These are phyloP conservation scores for Astur gentilis DNA, from an alignment of 2,113 vertebrate species.

Conservation along the genomic window DNA sequence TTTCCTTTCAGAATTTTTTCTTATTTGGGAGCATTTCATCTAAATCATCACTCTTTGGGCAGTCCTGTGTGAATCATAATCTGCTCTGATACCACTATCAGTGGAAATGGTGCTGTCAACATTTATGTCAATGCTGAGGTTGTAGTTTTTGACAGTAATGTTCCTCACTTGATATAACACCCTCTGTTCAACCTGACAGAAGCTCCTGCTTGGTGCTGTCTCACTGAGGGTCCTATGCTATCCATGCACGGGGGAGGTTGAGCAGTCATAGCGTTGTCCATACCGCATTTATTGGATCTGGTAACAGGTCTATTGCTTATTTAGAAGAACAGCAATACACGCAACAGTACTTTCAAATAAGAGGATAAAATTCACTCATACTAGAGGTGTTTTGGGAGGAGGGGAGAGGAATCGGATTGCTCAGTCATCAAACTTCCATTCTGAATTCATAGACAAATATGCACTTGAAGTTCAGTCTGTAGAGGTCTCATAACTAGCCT, in stretches of 20 bases:
- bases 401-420: background rate
- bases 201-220: background rate
- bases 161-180: constrained; percentile 66
- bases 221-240: background rate
- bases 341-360: background rate
- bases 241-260: background rate
- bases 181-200: constrained; percentile 27
- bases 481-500: background rate
- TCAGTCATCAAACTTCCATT: background rate
- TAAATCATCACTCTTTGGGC: constrained; percentile 69
- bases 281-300: background rate
- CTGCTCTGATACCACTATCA: constrained; percentile 69
- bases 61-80: constrained; percentile 73
- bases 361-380: background rate
- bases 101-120: constrained; percentile 73
- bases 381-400: background rate
- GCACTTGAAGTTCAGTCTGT: background rate
- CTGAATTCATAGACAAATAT: background rate
- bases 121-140: constrained; percentile 70
- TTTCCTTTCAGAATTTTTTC: constrained; percentile 48
- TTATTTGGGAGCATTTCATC: constrained; percentile 63
- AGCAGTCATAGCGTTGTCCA: background rate
- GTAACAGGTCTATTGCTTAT: background rate
- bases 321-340: background rate
- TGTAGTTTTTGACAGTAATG: constrained; percentile 75